Base-by-base conservation (phyloP, 1,140 invertebrate genomes). In the Rhagoletis pomonella region DNA sequence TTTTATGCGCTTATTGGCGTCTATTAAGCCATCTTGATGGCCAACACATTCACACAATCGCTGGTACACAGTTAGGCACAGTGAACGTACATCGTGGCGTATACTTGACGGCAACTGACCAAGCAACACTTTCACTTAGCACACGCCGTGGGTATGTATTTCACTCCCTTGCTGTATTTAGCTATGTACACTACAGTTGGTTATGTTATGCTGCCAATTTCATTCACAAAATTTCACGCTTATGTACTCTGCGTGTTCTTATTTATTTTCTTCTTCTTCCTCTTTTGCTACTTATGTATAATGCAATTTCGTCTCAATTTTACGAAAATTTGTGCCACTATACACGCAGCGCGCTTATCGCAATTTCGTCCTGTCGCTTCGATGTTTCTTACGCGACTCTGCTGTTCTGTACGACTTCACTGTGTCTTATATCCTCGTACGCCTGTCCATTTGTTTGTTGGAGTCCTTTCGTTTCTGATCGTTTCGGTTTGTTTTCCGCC, bases 311-410 rank as follows among this genome's bases (percentile, higher is more conserved):
- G 60, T 62, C 4, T 14, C n/a, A 14, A 81, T 9, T 81, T 81
- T 81, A 81, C 47, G 73, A 81, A 55, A 81, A 58, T 81, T 19
- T 88, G 90, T 88, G 87, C 58, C 12, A 86, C 12, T 19, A 39
- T 14, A 14, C 50, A 10, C 81, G 42, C 55, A 2, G 84, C 29
- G 19, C 58, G 19, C 39, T 47, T 85, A 29, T 81, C 4, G 44
- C 69, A 73, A 73, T 39, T 42, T 55, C 60, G 29, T 86, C 60
- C 64, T 42, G 62, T 64, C 64, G 87, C 58, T 87, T 91, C 88
- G 88, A 89, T 89, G 90, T 90, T 88, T 88, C 88, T 89, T 88
- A 55, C 91, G 90, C 91, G 91, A 91, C 91, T 91, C 90, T 86
- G 90, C 88, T 85, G 73, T 77, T 87, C 44, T 86, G 88, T 86